Base-by-base conservation (phyloP, 2,888 invertebrate species). In the Trilocha varians region DNA sequence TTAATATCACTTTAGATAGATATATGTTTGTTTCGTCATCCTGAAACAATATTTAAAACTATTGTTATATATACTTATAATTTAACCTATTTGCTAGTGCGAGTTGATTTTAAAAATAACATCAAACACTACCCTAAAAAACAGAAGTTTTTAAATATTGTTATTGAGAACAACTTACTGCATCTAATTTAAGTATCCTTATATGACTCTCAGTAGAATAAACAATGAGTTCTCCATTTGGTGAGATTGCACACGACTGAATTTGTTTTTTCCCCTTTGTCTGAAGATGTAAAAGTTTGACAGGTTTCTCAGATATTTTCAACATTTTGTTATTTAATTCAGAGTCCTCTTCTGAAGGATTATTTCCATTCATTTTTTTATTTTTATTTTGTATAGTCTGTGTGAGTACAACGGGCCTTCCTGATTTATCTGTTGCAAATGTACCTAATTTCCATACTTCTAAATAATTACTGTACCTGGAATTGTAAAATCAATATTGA, bases 131-230 rank as follows among this genome's bases (percentile, higher is more conserved):
- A n/a, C n/a, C n/a, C n/a, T n/a, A n/a, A n/a, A n/a, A n/a, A n/a
- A n/a, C n/a, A n/a, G n/a, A n/a, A n/a, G n/a, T n/a, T n/a, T n/a
- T n/a, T n/a, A n/a, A n/a, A n/a, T n/a, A n/a, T n/a, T n/a, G n/a
- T n/a, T n/a, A n/a, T n/a, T n/a, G n/a, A n/a, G n/a, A n/a, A n/a
- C n/a, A 45, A 72, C 78, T 77, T 60, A 90, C 90, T 47, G 87
- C 74, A 47, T 86, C 85, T 49, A 94, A 85, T 61, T 88, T 87
- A 46, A 93, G 91, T 45, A 96, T 78, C 42, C 93, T 87, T 17
- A 94, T 70, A 43, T 89, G 79, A 39, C 71, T 85, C 16, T 87
- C 79, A 0, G 94, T 94, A 0, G 95, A 92, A 67, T 94, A 95
- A 5, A 91, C 89, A 14, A 97, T 84, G 77, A 91, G 90, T 46